Evolutionary conservation across 2,888 invertebrate genomes (phyloP).

Genomic region (Caenorhabditis sulstoni): DNA sequence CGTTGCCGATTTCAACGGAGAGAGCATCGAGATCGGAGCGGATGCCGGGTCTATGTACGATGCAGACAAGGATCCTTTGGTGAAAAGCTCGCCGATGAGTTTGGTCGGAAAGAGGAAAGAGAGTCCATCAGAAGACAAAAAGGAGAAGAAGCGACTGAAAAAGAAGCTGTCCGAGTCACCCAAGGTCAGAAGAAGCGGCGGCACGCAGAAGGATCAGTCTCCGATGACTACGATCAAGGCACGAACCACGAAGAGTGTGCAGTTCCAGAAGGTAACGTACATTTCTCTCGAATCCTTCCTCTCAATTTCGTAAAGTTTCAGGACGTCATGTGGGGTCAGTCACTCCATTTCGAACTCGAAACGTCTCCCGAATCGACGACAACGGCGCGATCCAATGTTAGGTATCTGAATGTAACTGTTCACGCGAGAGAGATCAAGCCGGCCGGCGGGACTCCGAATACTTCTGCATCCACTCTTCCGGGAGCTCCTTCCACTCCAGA

Average conservation of each 20-base stretch:
- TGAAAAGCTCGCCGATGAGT: constrained; percentile 26
- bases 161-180: constrained; percentile 57
- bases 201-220: constrained; percentile 30
- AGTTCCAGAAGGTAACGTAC: constrained; percentile 41
- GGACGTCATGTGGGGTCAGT: constrained; percentile 78
- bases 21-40: constrained; percentile 55
- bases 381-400: not conserved
- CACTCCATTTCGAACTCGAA: constrained; percentile 73
- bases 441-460: constrained; percentile 25
- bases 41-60: constrained; percentile 43
- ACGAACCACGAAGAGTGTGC: constrained; percentile 60
- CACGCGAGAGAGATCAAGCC: constrained; percentile 64
- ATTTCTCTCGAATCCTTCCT: not conserved
- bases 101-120: constrained; percentile 34
- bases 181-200: constrained; percentile 20
- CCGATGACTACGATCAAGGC: constrained; percentile 44
- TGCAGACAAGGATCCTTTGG: constrained; percentile 12
- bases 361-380: constrained; percentile 7
- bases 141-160: constrained; percentile 60
- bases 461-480: constrained; percentile 23
- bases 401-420: constrained; percentile 75
- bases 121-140: constrained; percentile 64
- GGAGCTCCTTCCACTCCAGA: constrained; percentile 39
- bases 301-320: constrained; percentile 56
- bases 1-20: constrained; percentile 35